Base-by-base conservation (phyloP, 2,113 vertebrate species). In the Thymallus thymallus region DNA sequence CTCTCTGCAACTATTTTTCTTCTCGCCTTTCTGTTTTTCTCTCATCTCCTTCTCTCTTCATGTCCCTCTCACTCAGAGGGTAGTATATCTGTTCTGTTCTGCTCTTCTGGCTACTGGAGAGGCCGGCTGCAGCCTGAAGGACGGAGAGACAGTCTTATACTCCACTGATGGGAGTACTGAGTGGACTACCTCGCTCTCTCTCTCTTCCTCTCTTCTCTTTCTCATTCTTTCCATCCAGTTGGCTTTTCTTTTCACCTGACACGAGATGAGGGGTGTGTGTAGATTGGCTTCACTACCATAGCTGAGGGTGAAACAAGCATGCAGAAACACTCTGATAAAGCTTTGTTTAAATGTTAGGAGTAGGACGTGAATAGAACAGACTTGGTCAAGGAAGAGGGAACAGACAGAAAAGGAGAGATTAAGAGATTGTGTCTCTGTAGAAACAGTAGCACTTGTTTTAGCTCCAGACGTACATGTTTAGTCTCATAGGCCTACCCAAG, bases 1-100 rank as follows among this genome's bases (percentile, higher is more conserved):
- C 35, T 41, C 35, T 41, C 35, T 41, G 7, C 9, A 41, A 41
- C 35, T 29, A 20, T 87, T 77, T 4, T 67, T 73, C 68, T 76
- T 82, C 69, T 51, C 10, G 35, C 35, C 35, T 41, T 41, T 41
- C 35, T 41, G 35, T 41, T 79, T 73, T 69, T 80, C 35, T 41
- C 35, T 10, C 35, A 41, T 83, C 65, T 76, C 85, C 66, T 76
- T 73, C 66, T 41, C 63, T 73, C 75, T 64, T 4, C 35, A 41
- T 41, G 35, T 41, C 35, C 35, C 35, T 41, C 35, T 41, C 35
- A 10, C n/a, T n/a, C 22, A 71, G 85, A 84, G 85, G 65, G 23
- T 73, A 55, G 81, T 83, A 86, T 91, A 89, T 90, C 87, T 88
- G 83, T 88, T 81, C 72, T 72, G 89, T 89, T 90, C 85, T 85